phyloP scores from a whole-genome alignment of 2,113 vertebrate species.

The Crotalus horridus region DNA sequence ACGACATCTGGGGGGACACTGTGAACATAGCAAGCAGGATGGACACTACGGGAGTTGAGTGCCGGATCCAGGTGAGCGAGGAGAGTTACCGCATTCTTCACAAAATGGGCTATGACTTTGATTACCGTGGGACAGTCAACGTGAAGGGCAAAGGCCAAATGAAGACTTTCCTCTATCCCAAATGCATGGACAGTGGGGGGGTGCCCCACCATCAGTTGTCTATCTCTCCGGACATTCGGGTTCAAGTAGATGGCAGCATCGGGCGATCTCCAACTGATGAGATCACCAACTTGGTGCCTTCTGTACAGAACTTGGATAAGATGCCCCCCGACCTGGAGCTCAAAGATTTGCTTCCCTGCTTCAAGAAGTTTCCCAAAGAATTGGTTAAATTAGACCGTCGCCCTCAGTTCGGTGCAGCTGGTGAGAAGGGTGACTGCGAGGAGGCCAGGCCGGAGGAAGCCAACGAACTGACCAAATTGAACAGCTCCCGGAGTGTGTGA shows the following conservation, averaged over 20 bases:
- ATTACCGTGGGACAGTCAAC: slow-evolving; percentile 97
- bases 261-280: slow-evolving; percentile 96
- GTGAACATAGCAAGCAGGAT: slow-evolving; percentile 99
- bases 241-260: slow-evolving; percentile 97
- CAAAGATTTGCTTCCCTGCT: slow-evolving; percentile 57
- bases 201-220: slow-evolving; percentile 81
- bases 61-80: slow-evolving; percentile 96
- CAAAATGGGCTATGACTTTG: slow-evolving; percentile 93
- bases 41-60: slow-evolving; percentile 97
- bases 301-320: slow-evolving; percentile 68
- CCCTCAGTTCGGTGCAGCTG: slow-evolving; percentile 55
- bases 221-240: slow-evolving; percentile 93
- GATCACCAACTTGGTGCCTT: slow-evolving; percentile 86
- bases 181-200: slow-evolving; percentile 80
- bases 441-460: slow-evolving; percentile 69
- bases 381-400: slow-evolving; percentile 50
- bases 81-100: slow-evolving; percentile 89
- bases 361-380: slow-evolving; percentile 66
- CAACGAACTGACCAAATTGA: slow-evolving; percentile 85
- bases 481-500: slow-evolving; percentile 83
- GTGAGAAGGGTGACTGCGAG: slow-evolving; percentile 63
- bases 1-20: slow-evolving; percentile 98
- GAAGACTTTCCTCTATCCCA: slow-evolving; percentile 98
- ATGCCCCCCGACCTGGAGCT: slow-evolving; percentile 46
- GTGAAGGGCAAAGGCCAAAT: slow-evolving; percentile 99